Evolutionary conservation across 2,888 invertebrate species (phyloP).

Genomic region (Ashinkailepas kermadecensis): DNA sequence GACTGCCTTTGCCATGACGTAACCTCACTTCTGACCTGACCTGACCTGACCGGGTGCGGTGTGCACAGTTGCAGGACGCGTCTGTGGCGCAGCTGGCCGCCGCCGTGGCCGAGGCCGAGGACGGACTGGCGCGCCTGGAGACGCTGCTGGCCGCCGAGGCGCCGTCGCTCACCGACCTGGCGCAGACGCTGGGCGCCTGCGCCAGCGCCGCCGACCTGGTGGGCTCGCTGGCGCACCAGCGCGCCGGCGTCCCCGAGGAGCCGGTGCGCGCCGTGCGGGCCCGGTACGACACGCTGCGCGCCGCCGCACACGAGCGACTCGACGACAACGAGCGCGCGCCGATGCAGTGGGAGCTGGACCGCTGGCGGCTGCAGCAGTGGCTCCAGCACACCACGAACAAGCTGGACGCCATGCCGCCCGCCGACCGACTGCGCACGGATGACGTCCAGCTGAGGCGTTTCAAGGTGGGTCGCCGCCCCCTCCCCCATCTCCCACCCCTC

Average conservation of each 20-base stretch:
- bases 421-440: not conserved
- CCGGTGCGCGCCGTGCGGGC: not conserved
- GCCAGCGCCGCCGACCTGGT: not conserved
- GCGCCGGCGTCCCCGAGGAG: not conserved
- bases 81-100: not conserved
- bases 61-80: not conserved
- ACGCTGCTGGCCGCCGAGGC: not conserved
- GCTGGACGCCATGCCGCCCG: conserved; percentile 1
- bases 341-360: conserved; percentile 18
- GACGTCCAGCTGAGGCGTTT: not conserved
- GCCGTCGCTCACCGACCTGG: not conserved
- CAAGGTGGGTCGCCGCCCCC: not conserved
- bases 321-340: not conserved
- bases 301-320: not conserved
- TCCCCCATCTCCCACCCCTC: too few species aligned
- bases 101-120: not conserved
- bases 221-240: not conserved
- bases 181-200: conserved; percentile 12
- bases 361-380: conserved; percentile 5
- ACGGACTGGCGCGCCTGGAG: not conserved
- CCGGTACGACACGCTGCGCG: not conserved
- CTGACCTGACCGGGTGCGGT: too few species aligned
- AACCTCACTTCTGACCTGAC: too few species aligned
- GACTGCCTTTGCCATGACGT: too few species aligned
- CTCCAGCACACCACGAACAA: conserved; percentile 1